A percentile compares a stretch with the other conserved stretches of the same genome.
phyloP scores from a whole-genome alignment of 2,797 vertebrate genomes.

The Miichthys miiuy region DNA sequence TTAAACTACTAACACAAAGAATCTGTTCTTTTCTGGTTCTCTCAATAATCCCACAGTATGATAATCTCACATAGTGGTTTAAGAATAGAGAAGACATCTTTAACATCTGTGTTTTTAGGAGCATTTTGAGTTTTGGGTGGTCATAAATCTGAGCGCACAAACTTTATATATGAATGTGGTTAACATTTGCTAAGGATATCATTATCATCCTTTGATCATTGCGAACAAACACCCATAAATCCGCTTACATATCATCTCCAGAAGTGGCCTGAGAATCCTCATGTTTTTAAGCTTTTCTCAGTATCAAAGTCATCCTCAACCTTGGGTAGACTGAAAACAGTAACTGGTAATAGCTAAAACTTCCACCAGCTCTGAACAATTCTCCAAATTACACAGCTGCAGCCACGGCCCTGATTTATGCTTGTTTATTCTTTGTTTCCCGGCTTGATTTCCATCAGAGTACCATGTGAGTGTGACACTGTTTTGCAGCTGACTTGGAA shows the following conservation, averaged over 20 bases:
- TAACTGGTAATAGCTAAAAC: not conserved
- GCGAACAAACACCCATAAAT: not conserved
- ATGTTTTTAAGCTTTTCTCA: too few relatives aligned
- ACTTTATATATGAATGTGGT: too few relatives aligned
- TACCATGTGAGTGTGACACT: conserved; percentile 10
- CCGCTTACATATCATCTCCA: not conserved
- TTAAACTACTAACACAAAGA: not conserved
- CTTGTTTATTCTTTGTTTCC: conserved; percentile 27
- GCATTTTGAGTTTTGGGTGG: too few relatives aligned
- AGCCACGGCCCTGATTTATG: not conserved
- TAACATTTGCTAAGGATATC: too few relatives aligned
- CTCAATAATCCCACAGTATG: not conserved
- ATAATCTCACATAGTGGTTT: not conserved
- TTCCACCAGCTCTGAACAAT: not conserved
- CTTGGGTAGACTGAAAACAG: not conserved
- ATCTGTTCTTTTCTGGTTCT: not conserved
- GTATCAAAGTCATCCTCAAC: not conserved
- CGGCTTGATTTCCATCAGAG: conserved; percentile 26
- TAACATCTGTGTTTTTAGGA: not conserved
- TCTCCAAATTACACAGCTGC: conserved; percentile 21
- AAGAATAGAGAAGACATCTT: not conserved
- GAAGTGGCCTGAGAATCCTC: not conserved
- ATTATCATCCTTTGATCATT: too few relatives aligned
- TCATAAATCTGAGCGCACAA: too few relatives aligned
- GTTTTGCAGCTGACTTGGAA: conserved; percentile 21